Conservation (phyloP, 2,113 vertebrate species). For the Coracopsis vasa region DNA sequence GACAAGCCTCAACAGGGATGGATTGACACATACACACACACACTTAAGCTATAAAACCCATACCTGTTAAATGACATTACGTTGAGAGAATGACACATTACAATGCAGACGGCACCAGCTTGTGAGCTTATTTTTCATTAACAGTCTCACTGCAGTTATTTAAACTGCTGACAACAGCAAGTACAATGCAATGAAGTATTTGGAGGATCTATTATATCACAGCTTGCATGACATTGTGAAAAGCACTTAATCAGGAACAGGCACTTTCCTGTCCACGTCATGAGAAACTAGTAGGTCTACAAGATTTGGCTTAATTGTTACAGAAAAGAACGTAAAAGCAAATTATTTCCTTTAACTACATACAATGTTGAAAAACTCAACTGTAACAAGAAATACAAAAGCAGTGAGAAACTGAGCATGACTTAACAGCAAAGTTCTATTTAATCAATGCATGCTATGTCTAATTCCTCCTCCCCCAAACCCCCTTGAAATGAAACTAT, state of each 20-base stretch:
- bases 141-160: neutral
- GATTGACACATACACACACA: neutral
- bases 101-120: neutral
- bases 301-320: neutral
- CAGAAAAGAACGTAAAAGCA: neutral
- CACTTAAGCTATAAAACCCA: neutral
- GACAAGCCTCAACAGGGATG: neutral
- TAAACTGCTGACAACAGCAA: neutral
- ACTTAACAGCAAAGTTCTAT: neutral
- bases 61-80: neutral
- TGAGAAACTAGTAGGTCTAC: neutral
- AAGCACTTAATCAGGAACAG: neutral
- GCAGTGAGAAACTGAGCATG: neutral
- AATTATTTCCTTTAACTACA: neutral
- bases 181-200: neutral
- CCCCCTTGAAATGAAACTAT: neutral
- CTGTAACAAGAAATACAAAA: neutral
- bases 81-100: neutral
- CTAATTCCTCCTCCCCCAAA: neutral
- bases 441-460: neutral
- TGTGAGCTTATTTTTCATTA: neutral
- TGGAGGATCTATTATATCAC: neutral
- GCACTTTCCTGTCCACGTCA: neutral
- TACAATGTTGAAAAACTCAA: neutral
- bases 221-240: neutral